Percentiles rank a stretch among this genome's conserved stretches.
These are phyloP conservation scores for Ceuthmochares aereus DNA, from an alignment of 2,113 vertebrate species.

Conservation along the genomic window DNA sequence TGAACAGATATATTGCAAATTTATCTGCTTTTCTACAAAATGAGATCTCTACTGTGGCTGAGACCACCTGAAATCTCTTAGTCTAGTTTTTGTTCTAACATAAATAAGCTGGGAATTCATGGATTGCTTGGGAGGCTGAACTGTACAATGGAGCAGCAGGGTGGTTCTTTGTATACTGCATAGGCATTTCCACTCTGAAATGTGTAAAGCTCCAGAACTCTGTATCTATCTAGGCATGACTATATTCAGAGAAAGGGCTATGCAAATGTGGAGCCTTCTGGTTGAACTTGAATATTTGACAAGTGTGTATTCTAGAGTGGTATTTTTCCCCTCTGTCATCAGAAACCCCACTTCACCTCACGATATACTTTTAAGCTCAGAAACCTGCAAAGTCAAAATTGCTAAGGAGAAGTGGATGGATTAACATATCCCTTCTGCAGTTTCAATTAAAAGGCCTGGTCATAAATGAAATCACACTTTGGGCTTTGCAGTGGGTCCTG, in stretches of 20 bases:
- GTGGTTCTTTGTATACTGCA: not conserved
- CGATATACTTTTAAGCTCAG: not conserved
- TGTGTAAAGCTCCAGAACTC: not conserved
- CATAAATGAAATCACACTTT: not conserved
- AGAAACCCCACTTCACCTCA: not conserved
- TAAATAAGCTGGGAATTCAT: not conserved
- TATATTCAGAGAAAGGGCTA: not conserved
- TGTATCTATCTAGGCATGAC: not conserved
- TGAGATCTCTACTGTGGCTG: not conserved
- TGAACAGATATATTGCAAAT: not conserved
- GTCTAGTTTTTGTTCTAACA: not conserved
- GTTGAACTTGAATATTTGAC: not conserved
- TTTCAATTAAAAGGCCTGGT: not conserved
- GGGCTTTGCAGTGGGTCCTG: slow-evolving; percentile 16
- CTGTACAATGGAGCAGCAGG: accelerated
- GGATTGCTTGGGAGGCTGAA: not conserved
- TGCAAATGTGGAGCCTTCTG: not conserved
- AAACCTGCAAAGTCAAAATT: not conserved
- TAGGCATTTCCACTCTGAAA: not conserved
- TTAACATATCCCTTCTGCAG: not conserved
- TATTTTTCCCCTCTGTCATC: not conserved
- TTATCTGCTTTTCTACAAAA: not conserved
- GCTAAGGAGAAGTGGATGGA: not conserved
- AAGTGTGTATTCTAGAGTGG: not conserved
- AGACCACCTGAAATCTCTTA: not conserved